Evolutionary conservation across 2,113 vertebrate genomes (phyloP).

Genomic region (Psilopogon haemacephalus): DNA sequence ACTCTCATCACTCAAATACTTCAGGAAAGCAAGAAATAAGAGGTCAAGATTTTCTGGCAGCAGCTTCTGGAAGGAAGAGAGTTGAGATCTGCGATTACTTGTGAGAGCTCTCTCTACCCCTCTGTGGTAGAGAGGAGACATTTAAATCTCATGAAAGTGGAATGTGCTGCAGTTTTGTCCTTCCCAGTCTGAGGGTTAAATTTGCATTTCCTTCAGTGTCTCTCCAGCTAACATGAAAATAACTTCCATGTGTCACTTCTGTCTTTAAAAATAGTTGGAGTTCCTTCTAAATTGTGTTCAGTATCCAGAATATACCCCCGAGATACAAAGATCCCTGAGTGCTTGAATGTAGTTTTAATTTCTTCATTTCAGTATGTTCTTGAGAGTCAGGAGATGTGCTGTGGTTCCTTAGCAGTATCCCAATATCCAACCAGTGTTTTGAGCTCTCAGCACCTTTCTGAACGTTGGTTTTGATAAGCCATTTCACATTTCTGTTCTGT

Average conservation of each 20-base stretch:
- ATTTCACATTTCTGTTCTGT: background rate
- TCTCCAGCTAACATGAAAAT: constrained; percentile 40
- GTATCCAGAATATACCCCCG: background rate
- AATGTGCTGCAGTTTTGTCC: constrained; percentile 11
- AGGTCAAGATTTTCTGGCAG: constrained; percentile 11
- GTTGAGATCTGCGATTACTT: background rate
- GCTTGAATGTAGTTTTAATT: background rate
- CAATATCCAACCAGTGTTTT: background rate
- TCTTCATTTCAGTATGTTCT: background rate
- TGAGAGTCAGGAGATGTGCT: background rate
- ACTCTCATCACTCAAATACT: background rate
- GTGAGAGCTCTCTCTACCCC: background rate
- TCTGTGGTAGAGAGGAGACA: background rate
- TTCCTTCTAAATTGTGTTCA: constrained; percentile 14
- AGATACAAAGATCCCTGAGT: background rate
- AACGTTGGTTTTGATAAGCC: background rate
- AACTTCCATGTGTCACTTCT: constrained; percentile 46
- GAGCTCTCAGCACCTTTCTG: background rate
- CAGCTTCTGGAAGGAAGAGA: background rate
- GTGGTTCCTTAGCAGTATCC: background rate
- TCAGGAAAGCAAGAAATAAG: background rate
- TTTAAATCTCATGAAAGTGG: constrained; percentile 3
- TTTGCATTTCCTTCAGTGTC: background rate
- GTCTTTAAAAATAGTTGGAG: constrained; percentile 2
- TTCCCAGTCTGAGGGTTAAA: constrained; percentile 34